Percentiles rank a stretch among this genome's conserved stretches.
Evolutionary conservation across 2,797 vertebrate species (phyloP).

Genomic region (Discoglossus pictus): DNA sequence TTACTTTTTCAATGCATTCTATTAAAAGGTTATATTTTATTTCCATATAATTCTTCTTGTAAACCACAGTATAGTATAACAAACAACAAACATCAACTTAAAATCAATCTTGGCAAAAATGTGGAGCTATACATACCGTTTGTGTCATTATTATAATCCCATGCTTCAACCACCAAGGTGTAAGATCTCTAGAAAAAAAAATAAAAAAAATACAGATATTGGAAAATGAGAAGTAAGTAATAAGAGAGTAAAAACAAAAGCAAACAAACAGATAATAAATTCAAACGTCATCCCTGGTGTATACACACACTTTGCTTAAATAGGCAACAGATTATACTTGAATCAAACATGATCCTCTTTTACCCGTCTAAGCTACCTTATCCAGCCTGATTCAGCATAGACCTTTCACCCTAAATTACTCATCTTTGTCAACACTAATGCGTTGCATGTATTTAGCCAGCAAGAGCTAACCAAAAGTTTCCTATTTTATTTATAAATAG

Average conservation of each 20-base stretch:
- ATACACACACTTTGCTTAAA: slow-evolving; percentile 46
- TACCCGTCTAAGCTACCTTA: slow-evolving; percentile 56
- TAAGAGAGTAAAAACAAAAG: not conserved
- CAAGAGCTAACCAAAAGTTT: slow-evolving; percentile 50
- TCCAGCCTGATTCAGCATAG: slow-evolving; percentile 58
- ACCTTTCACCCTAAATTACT: slow-evolving; percentile 59
- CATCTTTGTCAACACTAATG: slow-evolving; percentile 60
- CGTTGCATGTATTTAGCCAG: slow-evolving; percentile 57
- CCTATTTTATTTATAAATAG: slow-evolving; percentile 43
- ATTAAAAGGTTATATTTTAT: no score
- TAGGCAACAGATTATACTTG: slow-evolving; percentile 58
- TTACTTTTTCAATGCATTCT: no score
- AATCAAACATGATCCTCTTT: slow-evolving; percentile 58
- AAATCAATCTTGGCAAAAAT: no score
- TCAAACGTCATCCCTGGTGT: not conserved
- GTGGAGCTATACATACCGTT: slow-evolving; percentile 88
- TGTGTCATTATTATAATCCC: slow-evolving; percentile 93
- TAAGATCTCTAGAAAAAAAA: slow-evolving; percentile 88
- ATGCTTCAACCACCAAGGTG: slow-evolving; percentile 92
- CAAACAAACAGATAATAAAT: not conserved
- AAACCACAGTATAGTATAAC: no score
- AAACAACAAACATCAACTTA: no score
- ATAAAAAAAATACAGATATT: slow-evolving; percentile 29
- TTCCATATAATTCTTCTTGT: no score
- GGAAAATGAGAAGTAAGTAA: not conserved